Evolutionary conservation across 2,888 invertebrate species (phyloP).

Genomic region (Eupsilia transversa): DNA sequence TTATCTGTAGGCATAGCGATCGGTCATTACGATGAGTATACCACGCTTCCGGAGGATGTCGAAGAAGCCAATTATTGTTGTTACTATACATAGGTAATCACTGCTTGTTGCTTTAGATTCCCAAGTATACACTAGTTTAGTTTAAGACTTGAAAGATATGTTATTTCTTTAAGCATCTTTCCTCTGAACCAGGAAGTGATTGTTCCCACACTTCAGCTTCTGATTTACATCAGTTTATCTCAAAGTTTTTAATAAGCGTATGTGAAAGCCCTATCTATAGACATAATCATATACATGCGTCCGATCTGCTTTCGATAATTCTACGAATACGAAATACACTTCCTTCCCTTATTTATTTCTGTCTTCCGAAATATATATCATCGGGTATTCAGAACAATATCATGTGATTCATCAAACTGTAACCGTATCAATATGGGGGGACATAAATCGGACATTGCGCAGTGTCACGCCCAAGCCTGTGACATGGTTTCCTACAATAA

Average conservation of each 20-base stretch:
- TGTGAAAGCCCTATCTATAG: slow-evolving; percentile 10
- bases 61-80: slow-evolving; percentile 14
- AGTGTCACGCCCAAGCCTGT: slow-evolving; percentile 74
- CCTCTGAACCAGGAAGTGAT: slow-evolving; percentile 14
- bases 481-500: slow-evolving; percentile 76
- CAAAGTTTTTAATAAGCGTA: slow-evolving; percentile 31
- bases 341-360: slow-evolving; percentile 29
- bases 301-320: slow-evolving; percentile 2
- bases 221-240: slow-evolving; percentile 40
- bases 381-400: slow-evolving; percentile 46
- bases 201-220: slow-evolving; percentile 30
- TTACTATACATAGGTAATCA: background rate
- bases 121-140: background rate
- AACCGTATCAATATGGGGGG: slow-evolving; percentile 49
- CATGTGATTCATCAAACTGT: slow-evolving; percentile 51
- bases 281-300: slow-evolving; percentile 3
- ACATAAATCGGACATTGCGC: slow-evolving; percentile 76
- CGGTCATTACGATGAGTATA: background rate
- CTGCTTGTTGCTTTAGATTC: background rate
- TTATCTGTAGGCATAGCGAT: background rate
- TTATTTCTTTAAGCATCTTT: background rate
- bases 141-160: background rate
- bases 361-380: slow-evolving; percentile 34
- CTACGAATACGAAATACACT: background rate
- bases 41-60: slow-evolving; percentile 17